phyloP scores from a whole-genome alignment of 1,140 invertebrate species.

The Solenopsis fugax region DNA sequence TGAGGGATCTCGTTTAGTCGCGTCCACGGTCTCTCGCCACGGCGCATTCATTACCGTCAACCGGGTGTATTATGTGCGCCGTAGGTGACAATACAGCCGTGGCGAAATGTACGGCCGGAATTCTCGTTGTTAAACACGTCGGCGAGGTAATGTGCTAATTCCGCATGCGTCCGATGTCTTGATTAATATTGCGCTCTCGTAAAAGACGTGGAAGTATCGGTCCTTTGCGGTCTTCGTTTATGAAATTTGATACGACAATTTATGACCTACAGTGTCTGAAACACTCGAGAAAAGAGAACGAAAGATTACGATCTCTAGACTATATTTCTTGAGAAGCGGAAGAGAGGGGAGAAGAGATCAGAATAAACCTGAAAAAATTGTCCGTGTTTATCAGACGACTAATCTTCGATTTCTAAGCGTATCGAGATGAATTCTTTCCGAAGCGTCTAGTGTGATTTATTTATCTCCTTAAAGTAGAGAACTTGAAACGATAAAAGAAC shows the following conservation, averaged over 20 bases:
- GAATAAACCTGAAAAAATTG: too few relatives aligned
- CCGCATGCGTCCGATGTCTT: conserved; percentile 17
- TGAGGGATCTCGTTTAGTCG: conserved; percentile 67
- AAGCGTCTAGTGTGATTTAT: too few relatives aligned
- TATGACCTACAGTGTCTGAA: neutral
- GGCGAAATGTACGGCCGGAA: conserved; percentile 31
- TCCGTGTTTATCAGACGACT: neutral
- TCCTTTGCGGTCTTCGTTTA: neutral
- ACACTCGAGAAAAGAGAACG: neutral
- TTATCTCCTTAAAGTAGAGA: too few relatives aligned
- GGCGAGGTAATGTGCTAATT: conserved; percentile 38
- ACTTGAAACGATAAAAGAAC: too few relatives aligned
- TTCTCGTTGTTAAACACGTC: conserved; percentile 28
- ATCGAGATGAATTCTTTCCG: too few relatives aligned
- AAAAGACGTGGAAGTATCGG: neutral
- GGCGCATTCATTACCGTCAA: conserved; percentile 74
- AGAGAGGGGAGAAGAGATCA: too few relatives aligned
- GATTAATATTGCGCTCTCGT: conserved; percentile 20
- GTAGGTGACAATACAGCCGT: conserved; percentile 67
- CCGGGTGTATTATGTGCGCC: conserved; percentile 61
- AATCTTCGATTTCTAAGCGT: neutral
- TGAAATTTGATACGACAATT: neutral
- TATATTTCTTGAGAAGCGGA: neutral
- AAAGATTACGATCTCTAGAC: neutral
- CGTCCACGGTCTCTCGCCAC: conserved; percentile 42